Base-by-base conservation (phyloP, 1,140 invertebrate genomes). In the Gonioctena quinquepunctata region DNA sequence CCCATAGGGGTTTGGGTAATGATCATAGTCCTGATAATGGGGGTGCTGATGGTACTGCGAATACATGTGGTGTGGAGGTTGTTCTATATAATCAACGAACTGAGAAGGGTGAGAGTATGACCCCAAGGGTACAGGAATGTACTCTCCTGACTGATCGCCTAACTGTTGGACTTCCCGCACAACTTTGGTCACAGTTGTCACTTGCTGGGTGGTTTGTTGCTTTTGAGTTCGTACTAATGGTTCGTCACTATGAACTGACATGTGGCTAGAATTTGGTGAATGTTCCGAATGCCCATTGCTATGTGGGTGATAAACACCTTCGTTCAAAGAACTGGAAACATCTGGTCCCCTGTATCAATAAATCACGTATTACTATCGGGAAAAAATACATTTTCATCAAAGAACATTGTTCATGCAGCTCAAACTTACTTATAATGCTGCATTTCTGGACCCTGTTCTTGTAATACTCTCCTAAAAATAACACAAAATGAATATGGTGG, bases 351-450 rank as follows among this genome's bases (percentile, higher is more conserved):
- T 82, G 71, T 13, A 61, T 28, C 68, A 59, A 66, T 65, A 25
- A 49, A 60, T 56, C 27, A 3, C 1, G 16, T 13, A 3, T 42
- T 42, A 42, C 3, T 13, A 42, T n/a, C 16, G 11, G 11, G 33
- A 42, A 42, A 42, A 42, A 42, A 3, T n/a, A 0, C 16, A n/a
- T 42, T 42, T n/a, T n/a, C 13, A 42, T 42, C 13, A 42, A 11
- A 42, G 16, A 42, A 42, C 33, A 42, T 42, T 18, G 18, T 18
- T 64, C 77, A 77, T 76, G 72, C 74, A 73, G 60, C 56, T 68
- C 42, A n/a, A 76, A 87, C 88, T 89, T 85, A 90, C 89, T 88
- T 87, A 79, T 89, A 89, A 80, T 90, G 88, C 78, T 88, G 88
- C 87, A 90, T 89, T 79, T 89, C 87, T 81, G 87, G 82, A 69